Base-by-base conservation (phyloP, 2,113 vertebrate species). In the Dipodomys merriami region DNA sequence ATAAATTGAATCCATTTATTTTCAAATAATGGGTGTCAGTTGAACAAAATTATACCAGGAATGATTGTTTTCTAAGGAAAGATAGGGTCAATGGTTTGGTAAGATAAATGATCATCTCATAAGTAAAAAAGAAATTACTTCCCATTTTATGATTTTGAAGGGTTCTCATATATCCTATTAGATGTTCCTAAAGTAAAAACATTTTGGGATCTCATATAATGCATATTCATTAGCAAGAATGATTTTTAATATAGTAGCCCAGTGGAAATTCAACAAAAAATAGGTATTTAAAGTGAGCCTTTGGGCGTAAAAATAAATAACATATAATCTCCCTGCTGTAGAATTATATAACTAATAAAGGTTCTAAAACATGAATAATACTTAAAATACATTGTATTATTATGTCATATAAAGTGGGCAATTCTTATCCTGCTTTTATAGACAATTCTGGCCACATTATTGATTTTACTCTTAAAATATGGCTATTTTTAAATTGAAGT, bases 11-110 rank as follows among this genome's bases (percentile, higher is more conserved):
- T 69, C 6, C 77, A 77, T 84, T 85, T 92, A 7, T 85, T 64
- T 81, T 19, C 95, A 91, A 39, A 27, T 60, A n/a, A 25, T 68
- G 67, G 87, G 84, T 49, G 9, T 83, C 53, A 57, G 4, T 57
- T 57, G 53, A 91, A 84, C 0, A 27, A 78, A 46, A 53, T 64
- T 72, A 9, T 0, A 78, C 20, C 46, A 90, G 4, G 27, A 20
- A 89, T 76, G 68, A 64, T 5, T 89, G 18, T 83, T 84, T 68
- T 46, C 25, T 68, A 89, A 96, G 68, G 62, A 91, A 91, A 94
- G 5, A 62, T 1, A 81, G 81, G 12, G 71, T 35, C 39, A 91
- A 62, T 80, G 6, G 2, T 67, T 94, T 91, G n/a, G 67, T 89
- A 35, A 89, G 23, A 64, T 7, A 62, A 65, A 78, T 82, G 20